Base-by-base conservation (phyloP, 1,140 invertebrate genomes). In the Danaus plexippus region DNA sequence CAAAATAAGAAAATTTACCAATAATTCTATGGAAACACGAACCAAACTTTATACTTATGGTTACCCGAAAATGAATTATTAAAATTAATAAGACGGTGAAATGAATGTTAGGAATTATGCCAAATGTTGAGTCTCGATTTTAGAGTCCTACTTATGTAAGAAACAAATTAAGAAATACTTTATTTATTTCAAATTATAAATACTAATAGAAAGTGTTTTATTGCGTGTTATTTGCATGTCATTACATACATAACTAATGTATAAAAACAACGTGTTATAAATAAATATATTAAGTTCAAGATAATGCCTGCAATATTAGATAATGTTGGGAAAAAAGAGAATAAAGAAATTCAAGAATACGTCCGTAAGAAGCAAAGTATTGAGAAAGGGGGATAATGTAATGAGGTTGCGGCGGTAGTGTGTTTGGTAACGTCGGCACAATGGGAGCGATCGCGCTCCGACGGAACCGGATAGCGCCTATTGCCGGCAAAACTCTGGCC, bases 381-480 rank as follows among this genome's bases (percentile, higher is more conserved):
- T 66, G 67, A 63, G 57, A 67, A 76, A 73, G 56, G 61, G 22
- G 74, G 68, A 75, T 80, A 82, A 80, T 78, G 66, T 77, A 79
- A 77, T 73, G 73, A 73, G 74, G 72, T 73, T 69, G 67, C 75
- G 71, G 69, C 57, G 61, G 65, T 60, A 59, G 68, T 64, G 64
- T 63, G 64, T 69, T 74, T 62, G 73, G 68, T 66, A 67, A 54
- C 64, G 67, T 56, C 59, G 74, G 64, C 66, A 85, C 79, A 83
- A 82, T 80, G 66, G 68, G 52, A 64, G 64, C 69, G 65, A 64
- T 68, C 73, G 75, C 71, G 69, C 70, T 64, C 53, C 67, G 71
- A 77, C 81, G 84, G 81, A 85, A 85, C 81, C 84, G 84, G 84
- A 87, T 85, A 87, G 79, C 77, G 74, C 76, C 81, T 82, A 87